These are phyloP conservation scores for Microplitis mediator DNA, from an alignment of 1,140 invertebrate species.

Conservation along the genomic window DNA sequence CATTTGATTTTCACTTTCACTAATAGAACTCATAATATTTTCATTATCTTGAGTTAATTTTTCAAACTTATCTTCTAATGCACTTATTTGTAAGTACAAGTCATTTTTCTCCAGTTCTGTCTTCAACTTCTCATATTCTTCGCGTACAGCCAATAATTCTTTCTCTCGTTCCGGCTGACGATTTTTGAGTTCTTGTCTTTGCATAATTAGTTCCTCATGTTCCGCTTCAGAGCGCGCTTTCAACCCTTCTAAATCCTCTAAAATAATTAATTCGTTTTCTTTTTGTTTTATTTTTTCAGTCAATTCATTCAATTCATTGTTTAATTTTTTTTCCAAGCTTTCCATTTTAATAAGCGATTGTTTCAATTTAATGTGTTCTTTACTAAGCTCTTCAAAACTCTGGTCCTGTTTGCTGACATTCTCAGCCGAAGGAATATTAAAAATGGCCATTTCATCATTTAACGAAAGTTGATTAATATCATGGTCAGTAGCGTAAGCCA, in stretches of 20 bases:
- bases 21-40: slow-evolving; percentile 39
- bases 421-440: slow-evolving; percentile 36
- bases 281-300: slow-evolving; percentile 41
- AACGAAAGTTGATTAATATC: slow-evolving; percentile 35
- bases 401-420: slow-evolving; percentile 33
- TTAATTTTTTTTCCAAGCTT: slow-evolving; percentile 48
- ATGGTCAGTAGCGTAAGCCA: slow-evolving; percentile 49
- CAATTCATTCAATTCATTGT: slow-evolving; percentile 42
- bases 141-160: slow-evolving; percentile 38
- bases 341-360: slow-evolving; percentile 50
- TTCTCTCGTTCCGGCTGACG: slow-evolving; percentile 34
- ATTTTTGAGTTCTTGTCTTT: slow-evolving; percentile 41
- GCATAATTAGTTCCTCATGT: slow-evolving; percentile 38
- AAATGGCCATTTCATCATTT: slow-evolving; percentile 42
- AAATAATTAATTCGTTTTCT: slow-evolving; percentile 37
- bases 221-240: slow-evolving; percentile 41
- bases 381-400: slow-evolving; percentile 43
- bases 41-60: slow-evolving; percentile 45
- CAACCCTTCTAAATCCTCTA: slow-evolving; percentile 44
- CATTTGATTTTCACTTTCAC: slow-evolving; percentile 36
- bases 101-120: slow-evolving; percentile 48
- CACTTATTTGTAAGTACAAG: slow-evolving; percentile 51
- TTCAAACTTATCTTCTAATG: slow-evolving; percentile 49
- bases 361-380: slow-evolving; percentile 45
- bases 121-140: slow-evolving; percentile 47